A percentile compares a stretch with the other conserved stretches of the same genome.
phyloP scores from a whole-genome alignment of 2,888 invertebrate genomes.

The Rhamphomyia laevipes region DNA sequence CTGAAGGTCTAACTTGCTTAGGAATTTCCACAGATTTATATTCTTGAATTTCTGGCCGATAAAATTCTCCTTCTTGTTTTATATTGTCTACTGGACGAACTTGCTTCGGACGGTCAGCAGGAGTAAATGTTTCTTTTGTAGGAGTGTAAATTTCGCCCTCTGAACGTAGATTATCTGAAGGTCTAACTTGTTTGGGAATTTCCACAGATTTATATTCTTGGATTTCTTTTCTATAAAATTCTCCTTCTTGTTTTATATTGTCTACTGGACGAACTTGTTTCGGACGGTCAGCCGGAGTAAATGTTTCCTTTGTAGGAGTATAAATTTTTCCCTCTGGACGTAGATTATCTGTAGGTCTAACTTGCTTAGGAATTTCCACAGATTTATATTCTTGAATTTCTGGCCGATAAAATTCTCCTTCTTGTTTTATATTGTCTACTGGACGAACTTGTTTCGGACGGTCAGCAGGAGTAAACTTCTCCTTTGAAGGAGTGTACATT shows the following conservation, averaged over 20 bases:
- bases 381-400: slow-evolving; percentile 34
- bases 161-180: slow-evolving; percentile 42
- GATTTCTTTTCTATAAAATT: slow-evolving; percentile 39
- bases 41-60: too few species aligned
- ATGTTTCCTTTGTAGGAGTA: slow-evolving; percentile 28
- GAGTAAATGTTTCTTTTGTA: slow-evolving; percentile 32
- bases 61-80: slow-evolving; percentile 43
- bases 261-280: slow-evolving; percentile 35
- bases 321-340: slow-evolving; percentile 38
- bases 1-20: too few species aligned
- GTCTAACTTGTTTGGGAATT: slow-evolving; percentile 37
- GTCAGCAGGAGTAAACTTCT: slow-evolving; percentile 22
- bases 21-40: too few species aligned
- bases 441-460: slow-evolving; percentile 21
- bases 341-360: slow-evolving; percentile 36
- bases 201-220: slow-evolving; percentile 39
- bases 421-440: slow-evolving; percentile 36
- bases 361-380: slow-evolving; percentile 37
- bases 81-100: slow-evolving; percentile 39
- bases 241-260: slow-evolving; percentile 44
- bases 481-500: slow-evolving; percentile 31
- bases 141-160: slow-evolving; percentile 44
- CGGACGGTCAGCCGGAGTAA: slow-evolving; percentile 36
- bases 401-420: slow-evolving; percentile 38
- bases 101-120: slow-evolving; percentile 37